Conservation (phyloP, 2,888 invertebrate species). For the Cecidostiba fungosa region DNA sequence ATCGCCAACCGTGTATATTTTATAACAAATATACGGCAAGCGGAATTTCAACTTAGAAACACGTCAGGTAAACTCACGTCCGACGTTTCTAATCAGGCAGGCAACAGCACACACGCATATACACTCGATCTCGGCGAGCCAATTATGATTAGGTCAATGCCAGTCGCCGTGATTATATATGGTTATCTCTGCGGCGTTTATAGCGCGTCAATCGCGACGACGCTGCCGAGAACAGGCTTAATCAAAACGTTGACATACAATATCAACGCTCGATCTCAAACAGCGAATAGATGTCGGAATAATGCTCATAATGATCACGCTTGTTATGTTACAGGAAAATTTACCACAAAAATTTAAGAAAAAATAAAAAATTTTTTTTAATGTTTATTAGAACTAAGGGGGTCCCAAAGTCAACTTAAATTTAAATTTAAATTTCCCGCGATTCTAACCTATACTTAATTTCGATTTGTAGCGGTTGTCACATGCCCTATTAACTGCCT, state of each 20-base stretch:
- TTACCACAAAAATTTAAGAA: too few relatives aligned
- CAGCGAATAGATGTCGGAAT: background rate
- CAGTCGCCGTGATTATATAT: background rate
- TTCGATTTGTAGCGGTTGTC: too few relatives aligned
- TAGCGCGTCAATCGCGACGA: background rate
- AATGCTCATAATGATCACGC: background rate
- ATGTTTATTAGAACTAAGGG: too few relatives aligned
- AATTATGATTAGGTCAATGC: constrained; percentile 19
- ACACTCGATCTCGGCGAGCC: background rate
- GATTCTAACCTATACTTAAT: too few relatives aligned
- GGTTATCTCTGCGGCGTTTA: background rate
- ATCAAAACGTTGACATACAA: background rate
- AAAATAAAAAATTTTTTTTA: too few relatives aligned
- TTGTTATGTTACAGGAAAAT: background rate
- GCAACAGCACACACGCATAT: background rate
- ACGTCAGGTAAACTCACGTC: background rate
- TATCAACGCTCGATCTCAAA: background rate
- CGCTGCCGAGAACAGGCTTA: background rate
- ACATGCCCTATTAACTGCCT: too few relatives aligned
- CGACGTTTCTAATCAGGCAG: background rate
- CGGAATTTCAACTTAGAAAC: background rate
- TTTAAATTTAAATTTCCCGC: too few relatives aligned
- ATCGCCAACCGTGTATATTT: too few relatives aligned
- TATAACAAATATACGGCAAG: background rate
- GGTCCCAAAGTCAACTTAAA: too few relatives aligned